Base-by-base conservation (phyloP, 1,140 invertebrate genomes). In the Ladona fulva region DNA sequence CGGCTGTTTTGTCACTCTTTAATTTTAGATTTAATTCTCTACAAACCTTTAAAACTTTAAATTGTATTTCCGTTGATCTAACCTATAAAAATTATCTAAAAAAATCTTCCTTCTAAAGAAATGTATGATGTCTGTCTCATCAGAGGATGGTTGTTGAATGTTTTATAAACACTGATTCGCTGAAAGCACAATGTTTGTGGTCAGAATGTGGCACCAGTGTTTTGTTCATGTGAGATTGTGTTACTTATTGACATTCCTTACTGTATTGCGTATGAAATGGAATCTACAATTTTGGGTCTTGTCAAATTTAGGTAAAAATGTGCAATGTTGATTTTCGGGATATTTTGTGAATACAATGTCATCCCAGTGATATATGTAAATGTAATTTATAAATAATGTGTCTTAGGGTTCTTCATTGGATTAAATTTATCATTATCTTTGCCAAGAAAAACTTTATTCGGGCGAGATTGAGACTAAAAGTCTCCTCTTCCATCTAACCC, bases 181-280 rank as follows among this genome's bases (percentile, higher is more conserved):
- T 52, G 10, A 19, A 52, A 52, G 44, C 44, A 52, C 44, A 52
- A 52, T 22, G n/a, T 66, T 66, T 66, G n/a, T 66, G 52, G 52
- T 16, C 5, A 19, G 12, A 66, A 66, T 19, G n/a, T 66, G n/a
- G 52, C n/a, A 66, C 14, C n/a, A 66, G 52, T 66, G 52, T 66
- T 66, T 66, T 66, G 3, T 19, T 52, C 44, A n/a, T 66, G 52
- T 66, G 52, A 66, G n/a, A 66, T 66, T 37, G 29, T 66, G 14
- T 66, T 66, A 66, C 52, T 66, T 66, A 22, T 37, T 66, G 52
- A 66, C 52, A 66, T 66, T 66, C 52, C 52, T 66, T 66, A 66
- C n/a, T 66, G 52, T 66, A 66, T 19, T 66, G 14, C 14, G 12
- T 66, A 6, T 66, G 3, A 22, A 66, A 66, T 66, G 12, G 3